These are phyloP conservation scores for Bergia sp. DNA, from an alignment of 92 coral and sea anemone species.

Conservation along the genomic window DNA sequence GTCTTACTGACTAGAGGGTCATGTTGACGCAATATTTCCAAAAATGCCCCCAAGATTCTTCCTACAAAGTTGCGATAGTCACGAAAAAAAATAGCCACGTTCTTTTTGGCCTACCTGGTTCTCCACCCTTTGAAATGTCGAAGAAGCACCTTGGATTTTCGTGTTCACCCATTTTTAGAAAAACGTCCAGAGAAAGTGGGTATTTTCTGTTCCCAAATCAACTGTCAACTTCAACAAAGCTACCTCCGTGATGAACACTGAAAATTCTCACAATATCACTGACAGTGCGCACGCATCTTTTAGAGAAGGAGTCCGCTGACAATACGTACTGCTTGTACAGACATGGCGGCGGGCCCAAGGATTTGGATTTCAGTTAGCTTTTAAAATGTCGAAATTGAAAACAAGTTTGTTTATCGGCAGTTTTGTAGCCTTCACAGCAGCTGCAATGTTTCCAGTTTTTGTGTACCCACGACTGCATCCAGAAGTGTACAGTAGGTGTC, in stretches of 20 bases:
- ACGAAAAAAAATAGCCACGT: conserved; percentile 14
- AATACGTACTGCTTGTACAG: neutral
- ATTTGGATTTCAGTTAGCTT: neutral
- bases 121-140: conserved; percentile 81
- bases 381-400: conserved; percentile 75
- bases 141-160: conserved; percentile 80
- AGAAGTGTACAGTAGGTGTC: conserved; percentile 82
- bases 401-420: conserved; percentile 84
- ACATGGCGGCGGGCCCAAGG: conserved; percentile 41
- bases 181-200: conserved; percentile 7
- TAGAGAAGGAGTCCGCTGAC: conserved; percentile 46
- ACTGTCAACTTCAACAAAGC: conserved; percentile 31
- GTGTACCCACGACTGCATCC: conserved; percentile 90
- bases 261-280: conserved; percentile 28
- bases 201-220: neutral
- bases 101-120: conserved; percentile 68
- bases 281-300: conserved; percentile 35
- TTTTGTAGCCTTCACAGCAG: conserved; percentile 78
- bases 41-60: conserved; percentile 44
- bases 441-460: conserved; percentile 84
- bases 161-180: conserved; percentile 63
- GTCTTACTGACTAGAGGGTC: conserved; percentile 10
- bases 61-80: conserved; percentile 32
- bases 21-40: conserved; percentile 47
- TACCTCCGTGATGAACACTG: conserved; percentile 6